Evolutionary conservation across 35 echinoderm and acorn worm species (phyloP).

Genomic region (Strongylocentrotus purpuratus): DNA sequence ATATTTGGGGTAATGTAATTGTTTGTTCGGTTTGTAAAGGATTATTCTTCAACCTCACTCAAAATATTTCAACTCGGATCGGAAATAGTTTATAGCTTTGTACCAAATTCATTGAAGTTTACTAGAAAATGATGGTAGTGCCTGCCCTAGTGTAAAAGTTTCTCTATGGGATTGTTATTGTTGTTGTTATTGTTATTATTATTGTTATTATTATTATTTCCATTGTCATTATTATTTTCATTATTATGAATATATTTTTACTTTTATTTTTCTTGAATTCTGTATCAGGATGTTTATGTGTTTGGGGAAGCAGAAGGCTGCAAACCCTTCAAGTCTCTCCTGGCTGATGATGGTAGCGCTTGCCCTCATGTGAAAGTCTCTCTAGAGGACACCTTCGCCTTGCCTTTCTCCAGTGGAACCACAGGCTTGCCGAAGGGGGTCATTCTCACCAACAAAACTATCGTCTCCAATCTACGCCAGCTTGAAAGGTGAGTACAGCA

Average conservation of each 20-base stretch:
- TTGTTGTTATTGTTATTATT: too few species aligned
- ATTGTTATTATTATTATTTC: too few species aligned
- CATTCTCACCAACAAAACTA: slow-evolving; percentile 62
- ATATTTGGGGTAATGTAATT: too few species aligned
- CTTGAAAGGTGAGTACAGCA: background rate
- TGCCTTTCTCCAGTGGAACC: slow-evolving; percentile 78
- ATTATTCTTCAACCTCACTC: too few species aligned
- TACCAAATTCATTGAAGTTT: slow-evolving; percentile 34
- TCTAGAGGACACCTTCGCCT: slow-evolving; percentile 36
- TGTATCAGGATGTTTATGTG: slow-evolving; percentile 36
- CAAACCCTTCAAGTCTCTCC: slow-evolving; percentile 43
- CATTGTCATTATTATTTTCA: too few species aligned
- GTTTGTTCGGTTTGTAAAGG: too few species aligned
- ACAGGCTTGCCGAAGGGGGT: slow-evolving; percentile 72
- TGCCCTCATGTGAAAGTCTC: slow-evolving; percentile 41
- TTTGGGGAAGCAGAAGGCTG: slow-evolving; percentile 66
- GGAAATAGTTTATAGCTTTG: too few species aligned
- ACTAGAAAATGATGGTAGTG: slow-evolving; percentile 51
- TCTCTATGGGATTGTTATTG: background rate
- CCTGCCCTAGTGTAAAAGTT: slow-evolving; percentile 35
- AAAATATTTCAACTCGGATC: too few species aligned
- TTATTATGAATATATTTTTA: too few species aligned
- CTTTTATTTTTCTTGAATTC: too few species aligned
- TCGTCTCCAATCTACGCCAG: slow-evolving; percentile 56
- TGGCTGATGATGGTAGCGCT: slow-evolving; percentile 54